Evolutionary conservation across 2,113 vertebrate genomes (phyloP).

Genomic region (Pygathrix nemaeus): DNA sequence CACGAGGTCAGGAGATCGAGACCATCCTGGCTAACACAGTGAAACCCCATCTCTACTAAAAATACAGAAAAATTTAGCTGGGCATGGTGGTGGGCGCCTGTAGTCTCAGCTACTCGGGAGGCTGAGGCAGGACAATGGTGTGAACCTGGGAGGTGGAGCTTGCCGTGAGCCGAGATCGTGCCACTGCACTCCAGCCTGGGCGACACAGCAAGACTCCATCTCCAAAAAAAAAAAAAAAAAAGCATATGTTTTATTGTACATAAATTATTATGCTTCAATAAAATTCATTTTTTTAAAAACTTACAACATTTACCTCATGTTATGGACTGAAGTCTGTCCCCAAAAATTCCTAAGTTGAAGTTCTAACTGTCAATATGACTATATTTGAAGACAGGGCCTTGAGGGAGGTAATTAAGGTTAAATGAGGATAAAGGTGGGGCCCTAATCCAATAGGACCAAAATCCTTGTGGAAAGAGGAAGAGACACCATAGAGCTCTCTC

Average conservation of each 20-base stretch:
- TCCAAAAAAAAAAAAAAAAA: not conserved
- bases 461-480: not conserved
- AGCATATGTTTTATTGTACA: not conserved
- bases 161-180: accelerated
- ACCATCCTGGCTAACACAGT: too few species aligned
- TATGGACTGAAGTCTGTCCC: not conserved
- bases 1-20: too few species aligned
- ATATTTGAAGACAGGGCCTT: not conserved
- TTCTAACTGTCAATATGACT: not conserved
- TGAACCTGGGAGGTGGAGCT: too few species aligned
- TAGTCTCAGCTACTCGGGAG: too few species aligned
- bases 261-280: not conserved
- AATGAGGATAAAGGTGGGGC: not conserved
- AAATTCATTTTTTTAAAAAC: not conserved
- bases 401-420: not conserved
- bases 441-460: not conserved
- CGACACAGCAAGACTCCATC: too few species aligned
- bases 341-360: not conserved
- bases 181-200: too few species aligned
- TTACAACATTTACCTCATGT: not conserved
- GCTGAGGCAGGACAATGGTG: too few species aligned
- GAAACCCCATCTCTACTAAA: too few species aligned
- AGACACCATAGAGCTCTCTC: not conserved
- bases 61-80: too few species aligned
- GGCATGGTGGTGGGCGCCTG: too few species aligned